Conservation (phyloP, 2,113 vertebrate genomes). For the Oncorhynchus gorbuscha region DNA sequence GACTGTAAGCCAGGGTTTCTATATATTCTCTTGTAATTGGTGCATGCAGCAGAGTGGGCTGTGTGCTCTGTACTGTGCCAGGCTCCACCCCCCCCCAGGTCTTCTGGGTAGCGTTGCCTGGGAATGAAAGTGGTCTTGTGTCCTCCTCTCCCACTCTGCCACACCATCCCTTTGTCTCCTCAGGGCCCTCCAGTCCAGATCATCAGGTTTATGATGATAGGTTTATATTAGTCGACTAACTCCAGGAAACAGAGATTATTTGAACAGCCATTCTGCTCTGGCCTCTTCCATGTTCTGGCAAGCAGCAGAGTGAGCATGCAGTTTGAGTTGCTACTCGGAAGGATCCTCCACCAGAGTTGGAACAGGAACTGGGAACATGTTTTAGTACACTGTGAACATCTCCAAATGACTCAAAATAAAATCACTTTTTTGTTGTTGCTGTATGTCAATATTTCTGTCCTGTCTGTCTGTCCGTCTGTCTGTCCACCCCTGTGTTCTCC, state of each 20-base stretch:
- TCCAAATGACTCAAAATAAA: neutral
- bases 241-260: neutral
- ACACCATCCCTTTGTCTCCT: neutral
- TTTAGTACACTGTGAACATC: neutral
- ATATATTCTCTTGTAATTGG: too few species aligned
- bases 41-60: too few species aligned
- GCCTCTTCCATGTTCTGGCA: neutral
- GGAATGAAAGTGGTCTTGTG: too few species aligned
- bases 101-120: too few species aligned
- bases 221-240: neutral
- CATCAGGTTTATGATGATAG: too few species aligned
- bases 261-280: neutral
- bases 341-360: neutral
- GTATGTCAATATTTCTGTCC: conserved; percentile 1
- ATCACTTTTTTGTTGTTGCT: neutral
- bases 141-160: too few species aligned
- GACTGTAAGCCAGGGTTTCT: too few species aligned
- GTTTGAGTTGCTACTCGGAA: conserved; percentile 15
- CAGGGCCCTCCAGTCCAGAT: too few species aligned
- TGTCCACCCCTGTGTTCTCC: conserved; percentile 7
- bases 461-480: conserved; percentile 3
- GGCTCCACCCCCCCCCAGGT: neutral
- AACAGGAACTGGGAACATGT: neutral
- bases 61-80: neutral
- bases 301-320: neutral